phyloP scores from a whole-genome alignment of 2,888 invertebrate genomes.

The Steromphala cineraria region DNA sequence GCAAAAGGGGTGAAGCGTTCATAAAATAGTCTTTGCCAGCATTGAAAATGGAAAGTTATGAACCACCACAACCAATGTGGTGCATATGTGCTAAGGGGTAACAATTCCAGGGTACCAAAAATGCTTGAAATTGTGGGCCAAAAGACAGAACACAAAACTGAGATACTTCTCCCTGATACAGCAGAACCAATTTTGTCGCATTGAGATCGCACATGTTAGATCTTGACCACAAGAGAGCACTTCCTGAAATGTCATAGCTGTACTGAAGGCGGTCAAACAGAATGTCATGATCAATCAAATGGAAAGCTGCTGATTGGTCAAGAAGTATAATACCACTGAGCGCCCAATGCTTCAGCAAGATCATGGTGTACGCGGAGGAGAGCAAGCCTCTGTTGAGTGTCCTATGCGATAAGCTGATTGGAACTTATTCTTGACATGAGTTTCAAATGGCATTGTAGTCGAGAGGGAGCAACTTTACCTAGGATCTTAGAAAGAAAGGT shows the following conservation, averaged over 20 bases:
- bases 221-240: not conserved
- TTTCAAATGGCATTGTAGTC: not conserved
- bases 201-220: not conserved
- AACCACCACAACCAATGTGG: no score
- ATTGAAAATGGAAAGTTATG: no score
- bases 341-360: not conserved
- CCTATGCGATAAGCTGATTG: not conserved
- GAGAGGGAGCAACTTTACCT: not conserved
- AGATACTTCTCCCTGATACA: no score
- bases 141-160: no score
- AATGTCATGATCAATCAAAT: not conserved
- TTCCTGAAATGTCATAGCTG: not conserved
- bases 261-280: not conserved
- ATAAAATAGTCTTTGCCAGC: no score
- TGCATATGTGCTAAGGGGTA: no score
- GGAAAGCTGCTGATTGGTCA: not conserved
- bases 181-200: no score
- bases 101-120: no score
- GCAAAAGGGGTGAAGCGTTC: no score
- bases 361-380: not conserved
- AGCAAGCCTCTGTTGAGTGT: no score
- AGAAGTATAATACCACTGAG: not conserved
- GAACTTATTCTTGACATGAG: not conserved
- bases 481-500: not conserved
- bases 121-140: no score